Evolutionary conservation across 2,888 invertebrate genomes (phyloP).

Genomic region (Erynnis tages): DNA sequence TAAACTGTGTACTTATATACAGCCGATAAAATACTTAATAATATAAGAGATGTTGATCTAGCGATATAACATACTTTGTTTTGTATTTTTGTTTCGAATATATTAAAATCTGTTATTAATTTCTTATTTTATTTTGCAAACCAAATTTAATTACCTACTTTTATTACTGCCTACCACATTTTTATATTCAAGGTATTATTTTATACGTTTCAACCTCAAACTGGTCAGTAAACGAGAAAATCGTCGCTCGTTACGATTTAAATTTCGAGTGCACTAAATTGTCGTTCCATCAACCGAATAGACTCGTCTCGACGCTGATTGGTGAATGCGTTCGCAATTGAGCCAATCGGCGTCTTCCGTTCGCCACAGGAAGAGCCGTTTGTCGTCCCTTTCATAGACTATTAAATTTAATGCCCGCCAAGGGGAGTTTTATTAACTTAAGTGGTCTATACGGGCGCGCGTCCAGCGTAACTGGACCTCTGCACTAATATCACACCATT

Average conservation of each 20-base stretch:
- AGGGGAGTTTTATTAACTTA: conserved; percentile 79
- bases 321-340: conserved; percentile 76
- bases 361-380: conserved; percentile 71
- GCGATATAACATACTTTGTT: too few relatives aligned
- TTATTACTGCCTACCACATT: too few relatives aligned
- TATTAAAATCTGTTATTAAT: too few relatives aligned
- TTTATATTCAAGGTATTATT: too few relatives aligned
- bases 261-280: conserved; percentile 26
- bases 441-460: conserved; percentile 70
- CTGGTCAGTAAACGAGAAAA: background rate
- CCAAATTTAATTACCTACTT: too few relatives aligned
- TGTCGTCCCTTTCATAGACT: conserved; percentile 76
- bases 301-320: conserved; percentile 62
- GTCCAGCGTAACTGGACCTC: conserved; percentile 51
- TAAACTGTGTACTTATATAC: too few relatives aligned
- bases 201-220: background rate
- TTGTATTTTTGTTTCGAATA: too few relatives aligned
- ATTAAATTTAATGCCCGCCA: conserved; percentile 74
- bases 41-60: too few relatives aligned
- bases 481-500: conserved; percentile 29
- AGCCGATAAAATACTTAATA: too few relatives aligned
- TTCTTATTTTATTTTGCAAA: too few relatives aligned
- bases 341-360: conserved; percentile 79
- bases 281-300: conserved; percentile 30
- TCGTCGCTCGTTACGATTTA: conserved; percentile 19